Evolutionary conservation across 2,888 invertebrate genomes (phyloP), one percentile per base, ranked within the genome.

Genomic region (Phasia obesa): DNA sequence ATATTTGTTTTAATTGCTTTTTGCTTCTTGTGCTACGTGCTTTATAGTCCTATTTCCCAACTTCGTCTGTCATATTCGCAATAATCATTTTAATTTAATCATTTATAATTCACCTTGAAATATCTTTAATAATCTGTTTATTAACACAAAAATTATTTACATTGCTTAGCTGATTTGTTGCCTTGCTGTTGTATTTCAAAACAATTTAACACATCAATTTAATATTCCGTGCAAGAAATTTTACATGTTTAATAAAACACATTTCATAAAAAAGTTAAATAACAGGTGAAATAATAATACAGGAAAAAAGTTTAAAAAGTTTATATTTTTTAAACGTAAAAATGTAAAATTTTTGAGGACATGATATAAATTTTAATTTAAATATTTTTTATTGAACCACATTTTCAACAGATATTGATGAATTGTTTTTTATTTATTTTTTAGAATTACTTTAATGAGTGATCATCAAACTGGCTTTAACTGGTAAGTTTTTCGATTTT

Each of bases 61-160:
- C 7, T 5, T 38, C 31, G 35, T 11, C 21, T 53, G 25, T 31
- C 27, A 38, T 27, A 27, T 42, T 71, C 7, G 1, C 9, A 17
- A 38, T 27, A 53, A 35, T 23, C 13, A 13, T 31, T 67, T 57
- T 67, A 21, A 31, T 55, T 35, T 42, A n/a, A 59, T 51, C 38
- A 59, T 44, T 65, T 65, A 19, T 31, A 73, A 80, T 51, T 80
- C 59, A 74, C 79, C 79, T 80, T 82, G 77, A 82, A 78, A 70
- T 57, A 60, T 74, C 51, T 78, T 47, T 44, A 70, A 74, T 83
- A 78, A 83, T 75, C 65, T 49, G 51, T 75, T 70, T 67, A 49
- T 74, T 67, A 42, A 42, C 25, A 53, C 19, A 55, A 65, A 38
- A 44, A 62, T 19, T 47, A 47, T 69, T 55, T 60, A 27, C 42